Evolutionary conservation across 2,888 invertebrate genomes (phyloP).

Genomic region (Leptogaster cylindrica): DNA sequence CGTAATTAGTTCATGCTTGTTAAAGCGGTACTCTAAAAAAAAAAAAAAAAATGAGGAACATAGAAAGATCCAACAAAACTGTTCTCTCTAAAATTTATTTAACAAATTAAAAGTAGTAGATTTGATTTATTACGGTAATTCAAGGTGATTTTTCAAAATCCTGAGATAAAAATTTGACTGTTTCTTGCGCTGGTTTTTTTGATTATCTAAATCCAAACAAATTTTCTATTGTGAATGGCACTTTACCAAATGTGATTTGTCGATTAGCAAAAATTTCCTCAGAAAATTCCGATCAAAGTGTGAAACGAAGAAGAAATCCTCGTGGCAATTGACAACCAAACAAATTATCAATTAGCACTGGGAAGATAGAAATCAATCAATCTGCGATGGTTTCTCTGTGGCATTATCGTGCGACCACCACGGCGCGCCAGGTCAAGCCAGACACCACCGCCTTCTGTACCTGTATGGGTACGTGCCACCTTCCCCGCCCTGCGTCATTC

Average conservation of each 20-base stretch:
- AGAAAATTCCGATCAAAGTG: neutral
- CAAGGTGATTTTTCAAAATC: too few species aligned
- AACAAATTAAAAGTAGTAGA: too few species aligned
- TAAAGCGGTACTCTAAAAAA: too few species aligned
- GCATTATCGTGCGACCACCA: too few species aligned
- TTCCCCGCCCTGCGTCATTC: too few species aligned
- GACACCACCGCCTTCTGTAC: neutral
- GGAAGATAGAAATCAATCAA: slow-evolving; percentile 40
- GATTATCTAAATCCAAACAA: neutral
- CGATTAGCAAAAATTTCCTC: slow-evolving; percentile 2
- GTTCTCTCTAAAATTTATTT: too few species aligned
- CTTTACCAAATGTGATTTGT: neutral
- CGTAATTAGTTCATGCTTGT: too few species aligned
- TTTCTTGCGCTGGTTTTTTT: too few species aligned
- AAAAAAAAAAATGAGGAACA: too few species aligned
- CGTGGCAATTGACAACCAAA: slow-evolving; percentile 21
- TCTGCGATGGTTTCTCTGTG: slow-evolving; percentile 24
- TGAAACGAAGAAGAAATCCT: slow-evolving; percentile 1
- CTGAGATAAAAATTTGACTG: too few species aligned
- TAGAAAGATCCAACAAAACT: too few species aligned
- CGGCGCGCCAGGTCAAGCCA: slow-evolving; percentile 15
- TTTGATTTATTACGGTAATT: too few species aligned
- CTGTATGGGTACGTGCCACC: slow-evolving; percentile 1
- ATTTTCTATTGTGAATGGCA: neutral
- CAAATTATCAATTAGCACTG: slow-evolving; percentile 38